Percentiles rank a stretch among this genome's conserved stretches.
Evolutionary conservation across 2,888 invertebrate genomes (phyloP).

Genomic region (Acrobasis consociella): DNA sequence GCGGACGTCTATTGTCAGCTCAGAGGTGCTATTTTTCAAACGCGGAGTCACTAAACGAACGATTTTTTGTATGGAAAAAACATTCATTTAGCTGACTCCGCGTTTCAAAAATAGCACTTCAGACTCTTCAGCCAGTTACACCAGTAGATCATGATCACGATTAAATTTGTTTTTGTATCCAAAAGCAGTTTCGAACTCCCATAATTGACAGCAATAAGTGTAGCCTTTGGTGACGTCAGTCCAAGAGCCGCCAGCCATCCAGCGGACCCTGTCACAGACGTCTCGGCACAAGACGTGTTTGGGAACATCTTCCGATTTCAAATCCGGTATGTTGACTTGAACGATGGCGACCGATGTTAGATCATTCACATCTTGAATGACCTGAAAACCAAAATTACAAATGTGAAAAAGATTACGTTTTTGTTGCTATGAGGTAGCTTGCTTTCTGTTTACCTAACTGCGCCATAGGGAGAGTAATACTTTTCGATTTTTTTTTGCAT

Average conservation of each 20-base stretch:
- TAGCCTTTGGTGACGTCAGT: constrained; percentile 45
- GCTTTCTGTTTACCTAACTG: too few species aligned
- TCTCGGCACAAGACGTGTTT: constrained; percentile 48
- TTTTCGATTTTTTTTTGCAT: too few species aligned
- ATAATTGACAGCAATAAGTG: constrained; percentile 52
- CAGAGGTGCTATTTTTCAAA: too few species aligned
- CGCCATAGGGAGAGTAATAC: too few species aligned
- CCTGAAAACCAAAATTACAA: constrained; percentile 40
- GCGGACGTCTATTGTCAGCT: too few species aligned
- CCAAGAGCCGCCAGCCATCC: constrained; percentile 51
- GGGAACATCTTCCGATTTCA: constrained; percentile 35
- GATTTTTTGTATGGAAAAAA: too few species aligned
- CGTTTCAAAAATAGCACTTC: too few species aligned
- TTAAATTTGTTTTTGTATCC: constrained; percentile 36
- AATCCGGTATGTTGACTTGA: constrained; percentile 58
- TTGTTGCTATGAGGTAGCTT: too few species aligned
- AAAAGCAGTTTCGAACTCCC: constrained; percentile 48
- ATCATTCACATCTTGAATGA: constrained; percentile 47
- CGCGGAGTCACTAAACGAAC: too few species aligned
- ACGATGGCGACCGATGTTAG: constrained; percentile 52
- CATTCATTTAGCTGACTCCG: too few species aligned
- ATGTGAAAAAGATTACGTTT: not conserved
- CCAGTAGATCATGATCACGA: constrained; percentile 25
- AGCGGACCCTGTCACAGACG: constrained; percentile 45
- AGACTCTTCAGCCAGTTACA: too few species aligned